A percentile compares a stretch with the other conserved stretches of the same genome.
These are phyloP conservation scores for Telmatochromis bifrenatus DNA, from an alignment of 2,113 vertebrate species.

Conservation along the genomic window DNA sequence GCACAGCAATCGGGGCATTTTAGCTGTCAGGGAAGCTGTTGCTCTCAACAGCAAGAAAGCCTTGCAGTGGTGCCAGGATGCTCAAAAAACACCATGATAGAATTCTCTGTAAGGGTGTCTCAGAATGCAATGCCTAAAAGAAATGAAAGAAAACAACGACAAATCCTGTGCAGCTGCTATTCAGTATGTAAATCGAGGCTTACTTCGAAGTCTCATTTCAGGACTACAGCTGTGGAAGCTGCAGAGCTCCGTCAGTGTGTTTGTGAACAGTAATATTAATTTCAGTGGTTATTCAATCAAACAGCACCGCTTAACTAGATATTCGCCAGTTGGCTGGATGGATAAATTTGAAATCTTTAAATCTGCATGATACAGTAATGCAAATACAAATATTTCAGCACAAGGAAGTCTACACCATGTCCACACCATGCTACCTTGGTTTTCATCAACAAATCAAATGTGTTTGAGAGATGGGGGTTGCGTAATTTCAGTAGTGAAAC, in stretches of 20 bases:
- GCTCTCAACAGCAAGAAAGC: conserved; percentile 13
- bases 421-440: conserved; percentile 15
- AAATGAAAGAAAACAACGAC: conserved; percentile 37
- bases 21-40: conserved; percentile 31
- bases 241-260: not conserved
- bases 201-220: conserved; percentile 38
- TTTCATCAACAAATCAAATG: conserved; percentile 61
- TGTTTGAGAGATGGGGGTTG: conserved; percentile 16
- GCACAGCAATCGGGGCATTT: conserved; percentile 22
- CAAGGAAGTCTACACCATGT: conserved; percentile 9
- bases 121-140: conserved; percentile 23
- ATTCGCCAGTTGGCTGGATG: not conserved
- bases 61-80: conserved; percentile 37
- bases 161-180: conserved; percentile 51
- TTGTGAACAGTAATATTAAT: conserved; percentile 27
- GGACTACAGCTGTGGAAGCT: conserved; percentile 34
- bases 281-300: conserved; percentile 26
- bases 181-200: conserved; percentile 53
- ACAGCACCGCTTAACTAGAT: not conserved
- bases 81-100: conserved; percentile 14
- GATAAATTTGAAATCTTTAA: not conserved
- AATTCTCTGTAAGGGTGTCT: conserved; percentile 33
- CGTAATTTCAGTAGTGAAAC: conserved; percentile 40
- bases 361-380: not conserved
- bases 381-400: not conserved